Evolutionary conservation across 2,888 invertebrate genomes (phyloP).

Genomic region (Isoperla grammatica): DNA sequence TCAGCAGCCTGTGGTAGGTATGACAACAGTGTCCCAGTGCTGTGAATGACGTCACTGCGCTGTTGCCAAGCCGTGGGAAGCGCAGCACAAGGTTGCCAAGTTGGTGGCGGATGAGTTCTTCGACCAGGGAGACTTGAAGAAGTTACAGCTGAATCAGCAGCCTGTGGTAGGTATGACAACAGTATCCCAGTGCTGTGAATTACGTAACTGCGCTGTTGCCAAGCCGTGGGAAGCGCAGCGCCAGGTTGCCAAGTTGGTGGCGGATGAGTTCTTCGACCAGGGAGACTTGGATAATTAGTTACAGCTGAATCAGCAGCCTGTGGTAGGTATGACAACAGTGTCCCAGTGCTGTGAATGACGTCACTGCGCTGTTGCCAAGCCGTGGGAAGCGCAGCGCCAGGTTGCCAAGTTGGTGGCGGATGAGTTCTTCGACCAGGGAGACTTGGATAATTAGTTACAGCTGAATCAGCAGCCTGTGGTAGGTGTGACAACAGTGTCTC

Average conservation of each 20-base stretch:
- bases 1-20: slow-evolving; percentile 69
- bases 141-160: slow-evolving; percentile 80
- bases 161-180: slow-evolving; percentile 62
- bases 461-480: slow-evolving; percentile 82
- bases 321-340: slow-evolving; percentile 51
- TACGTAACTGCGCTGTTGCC: slow-evolving; percentile 91
- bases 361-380: slow-evolving; percentile 90
- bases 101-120: slow-evolving; percentile 93
- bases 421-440: slow-evolving; percentile 94
- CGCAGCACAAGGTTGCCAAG: slow-evolving; percentile 88
- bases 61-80: slow-evolving; percentile 93
- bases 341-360: too few relatives aligned
- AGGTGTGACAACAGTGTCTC: too few relatives aligned
- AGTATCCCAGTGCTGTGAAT: slow-evolving; percentile 75
- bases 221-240: slow-evolving; percentile 96
- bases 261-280: slow-evolving; percentile 94
- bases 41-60: slow-evolving; percentile 94
- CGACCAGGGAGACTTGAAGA: slow-evolving; percentile 91
- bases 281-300: slow-evolving; percentile 89
- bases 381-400: slow-evolving; percentile 91
- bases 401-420: slow-evolving; percentile 91
- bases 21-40: slow-evolving; percentile 60
- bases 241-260: slow-evolving; percentile 85
- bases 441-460: slow-evolving; percentile 83
- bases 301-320: slow-evolving; percentile 83